These are phyloP conservation scores for Keiferia lycopersicella DNA, from an alignment of 2,888 invertebrate genomes.

Conservation along the genomic window DNA sequence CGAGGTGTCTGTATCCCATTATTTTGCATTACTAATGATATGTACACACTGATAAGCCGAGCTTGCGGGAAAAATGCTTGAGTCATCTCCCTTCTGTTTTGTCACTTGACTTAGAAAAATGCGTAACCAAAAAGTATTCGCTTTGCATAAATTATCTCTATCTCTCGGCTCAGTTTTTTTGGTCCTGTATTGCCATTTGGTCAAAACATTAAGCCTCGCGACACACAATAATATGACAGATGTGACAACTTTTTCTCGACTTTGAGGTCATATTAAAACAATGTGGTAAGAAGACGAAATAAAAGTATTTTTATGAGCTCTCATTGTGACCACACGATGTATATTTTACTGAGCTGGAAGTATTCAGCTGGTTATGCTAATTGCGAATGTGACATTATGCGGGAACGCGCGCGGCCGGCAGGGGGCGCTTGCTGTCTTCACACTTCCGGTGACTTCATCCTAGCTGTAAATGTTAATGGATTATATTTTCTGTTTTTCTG, in stretches of 20 bases:
- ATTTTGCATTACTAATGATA: conserved; percentile 82
- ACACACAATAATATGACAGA: no score
- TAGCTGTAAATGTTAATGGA: no score
- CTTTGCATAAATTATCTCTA: background rate
- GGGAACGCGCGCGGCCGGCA: conserved; percentile 58
- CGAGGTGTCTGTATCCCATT: conserved; percentile 81
- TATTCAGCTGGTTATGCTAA: conserved; percentile 58
- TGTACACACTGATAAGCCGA: conserved; percentile 73
- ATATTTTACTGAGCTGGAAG: background rate
- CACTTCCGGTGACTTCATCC: conserved; percentile 40
- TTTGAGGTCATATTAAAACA: no score
- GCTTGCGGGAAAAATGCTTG: conserved; percentile 62
- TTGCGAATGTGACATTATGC: conserved; percentile 61
- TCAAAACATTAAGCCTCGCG: no score
- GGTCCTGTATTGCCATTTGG: no score
- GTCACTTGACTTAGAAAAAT: conserved; percentile 29
- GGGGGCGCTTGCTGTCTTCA: conserved; percentile 64
- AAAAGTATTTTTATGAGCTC: no score
- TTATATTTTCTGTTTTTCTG: no score
- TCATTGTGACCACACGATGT: background rate
- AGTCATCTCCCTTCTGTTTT: conserved; percentile 60
- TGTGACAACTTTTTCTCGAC: no score
- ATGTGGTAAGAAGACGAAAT: no score
- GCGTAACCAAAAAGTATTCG: background rate
- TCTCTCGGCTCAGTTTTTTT: no score